phyloP scores from a whole-genome alignment of 2,797 vertebrate species.

The Calcarius lapponicus region DNA sequence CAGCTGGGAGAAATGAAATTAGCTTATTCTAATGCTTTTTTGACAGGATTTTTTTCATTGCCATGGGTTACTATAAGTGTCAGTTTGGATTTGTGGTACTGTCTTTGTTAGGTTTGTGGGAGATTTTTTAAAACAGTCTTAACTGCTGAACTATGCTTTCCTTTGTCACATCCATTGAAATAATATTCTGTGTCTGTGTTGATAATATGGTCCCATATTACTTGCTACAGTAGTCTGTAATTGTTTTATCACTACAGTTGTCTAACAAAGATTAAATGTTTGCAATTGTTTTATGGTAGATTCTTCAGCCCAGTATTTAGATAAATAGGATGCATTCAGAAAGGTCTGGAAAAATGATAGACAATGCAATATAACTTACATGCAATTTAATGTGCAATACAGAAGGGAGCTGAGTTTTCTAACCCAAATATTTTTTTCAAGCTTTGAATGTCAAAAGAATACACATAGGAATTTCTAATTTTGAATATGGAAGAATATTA shows the following conservation, averaged over 20 bases:
- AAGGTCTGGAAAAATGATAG: conserved; percentile 29
- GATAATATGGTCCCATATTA: conserved; percentile 46
- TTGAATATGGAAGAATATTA: conserved; percentile 61
- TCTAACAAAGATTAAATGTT: conserved; percentile 55
- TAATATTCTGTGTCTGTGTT: conserved; percentile 5
- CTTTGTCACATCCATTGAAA: conserved; percentile 48
- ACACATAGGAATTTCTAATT: conserved; percentile 69
- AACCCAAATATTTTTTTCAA: conserved; percentile 55
- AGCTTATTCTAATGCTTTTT: conserved; percentile 76
- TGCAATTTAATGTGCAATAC: conserved; percentile 45
- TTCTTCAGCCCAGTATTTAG: conserved; percentile 33
- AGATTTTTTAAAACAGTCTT: conserved; percentile 40
- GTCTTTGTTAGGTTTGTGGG: conserved; percentile 66
- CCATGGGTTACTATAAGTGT: conserved; percentile 65
- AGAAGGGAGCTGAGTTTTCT: conserved; percentile 48
- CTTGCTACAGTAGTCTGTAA: conserved; percentile 54
- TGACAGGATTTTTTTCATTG: conserved; percentile 66
- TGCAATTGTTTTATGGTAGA: conserved; percentile 33
- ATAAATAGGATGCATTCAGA: conserved; percentile 30
- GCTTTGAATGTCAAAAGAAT: conserved; percentile 71
- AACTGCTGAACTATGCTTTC: conserved; percentile 49
- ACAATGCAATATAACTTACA: conserved; percentile 26
- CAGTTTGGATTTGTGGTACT: conserved; percentile 71
- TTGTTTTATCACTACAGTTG: conserved; percentile 60
- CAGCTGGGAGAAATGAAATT: conserved; percentile 78